Conservation (phyloP, 2,797 vertebrate genomes). For the Dermochelys coriacea region DNA sequence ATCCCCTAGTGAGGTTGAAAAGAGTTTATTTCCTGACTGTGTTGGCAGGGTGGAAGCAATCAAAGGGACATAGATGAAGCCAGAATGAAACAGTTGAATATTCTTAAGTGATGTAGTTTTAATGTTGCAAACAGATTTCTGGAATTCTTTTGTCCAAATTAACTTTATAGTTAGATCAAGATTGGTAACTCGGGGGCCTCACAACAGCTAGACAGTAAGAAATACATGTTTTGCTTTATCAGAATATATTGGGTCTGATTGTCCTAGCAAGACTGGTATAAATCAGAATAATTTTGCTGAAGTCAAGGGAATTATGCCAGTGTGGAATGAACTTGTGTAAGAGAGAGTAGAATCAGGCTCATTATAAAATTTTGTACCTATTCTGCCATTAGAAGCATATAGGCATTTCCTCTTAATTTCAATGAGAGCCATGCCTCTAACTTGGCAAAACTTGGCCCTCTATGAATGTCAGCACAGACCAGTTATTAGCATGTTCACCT, state of each 20-base stretch:
- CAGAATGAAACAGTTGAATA: not conserved
- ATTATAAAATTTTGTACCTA: not conserved
- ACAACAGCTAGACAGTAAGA: not conserved
- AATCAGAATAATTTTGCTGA: not conserved
- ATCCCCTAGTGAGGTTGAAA: not conserved
- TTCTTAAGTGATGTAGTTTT: not conserved
- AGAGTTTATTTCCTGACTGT: conserved; percentile 1
- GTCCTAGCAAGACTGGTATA: not conserved
- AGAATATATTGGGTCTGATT: not conserved
- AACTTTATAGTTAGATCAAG: not conserved
- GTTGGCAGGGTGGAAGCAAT: conserved; percentile 14
- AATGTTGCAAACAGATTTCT: conserved; percentile 1
- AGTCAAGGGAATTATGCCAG: not conserved
- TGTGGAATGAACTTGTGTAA: not conserved
- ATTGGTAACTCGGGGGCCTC: not conserved
- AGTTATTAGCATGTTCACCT: not conserved
- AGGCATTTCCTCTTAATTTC: not conserved
- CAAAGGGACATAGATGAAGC: not conserved
- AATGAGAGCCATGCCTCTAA: not conserved
- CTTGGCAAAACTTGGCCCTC: not conserved
- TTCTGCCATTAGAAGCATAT: not conserved
- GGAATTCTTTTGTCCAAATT: not conserved
- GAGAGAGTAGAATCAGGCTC: not conserved
- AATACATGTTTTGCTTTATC: not conserved
- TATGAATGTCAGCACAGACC: not conserved